A percentile compares a stretch with the other conserved stretches of the same genome.
phyloP scores from a whole-genome alignment of 2,888 invertebrate species.

The Philonicus albiceps region DNA sequence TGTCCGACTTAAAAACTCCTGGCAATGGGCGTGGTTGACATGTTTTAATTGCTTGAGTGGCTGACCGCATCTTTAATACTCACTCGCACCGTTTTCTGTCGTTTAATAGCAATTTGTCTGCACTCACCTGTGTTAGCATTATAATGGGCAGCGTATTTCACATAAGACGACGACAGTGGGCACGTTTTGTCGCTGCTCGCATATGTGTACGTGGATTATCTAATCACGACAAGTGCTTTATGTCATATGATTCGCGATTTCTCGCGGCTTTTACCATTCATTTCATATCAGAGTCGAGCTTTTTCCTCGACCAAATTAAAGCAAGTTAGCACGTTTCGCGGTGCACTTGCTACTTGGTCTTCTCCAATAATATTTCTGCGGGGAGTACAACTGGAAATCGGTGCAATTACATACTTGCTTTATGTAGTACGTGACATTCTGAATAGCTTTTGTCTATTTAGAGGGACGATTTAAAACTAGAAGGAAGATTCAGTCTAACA shows the following conservation, averaged over 20 bases:
- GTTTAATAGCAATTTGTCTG: background rate
- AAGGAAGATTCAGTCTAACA: background rate
- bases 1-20: background rate
- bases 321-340: background rate
- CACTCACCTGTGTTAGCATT: background rate
- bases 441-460: background rate
- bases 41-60: background rate
- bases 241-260: conserved; percentile 24
- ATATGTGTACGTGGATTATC: background rate
- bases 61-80: background rate
- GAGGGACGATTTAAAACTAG: background rate
- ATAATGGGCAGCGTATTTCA: background rate
- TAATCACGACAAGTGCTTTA: conserved; percentile 12
- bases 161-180: background rate
- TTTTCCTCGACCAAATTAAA: background rate
- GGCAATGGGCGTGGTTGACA: background rate
- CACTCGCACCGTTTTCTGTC: background rate
- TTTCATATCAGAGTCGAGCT: background rate
- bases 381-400: conserved; percentile 1
- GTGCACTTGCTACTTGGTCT: background rate
- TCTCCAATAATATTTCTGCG: background rate
- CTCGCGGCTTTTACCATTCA: background rate
- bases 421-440: background rate
- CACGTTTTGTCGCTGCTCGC: background rate
- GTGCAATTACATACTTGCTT: conserved; percentile 5